Conservation (phyloP, 2,797 vertebrate genomes). For the Eidolon dupreanum region DNA sequence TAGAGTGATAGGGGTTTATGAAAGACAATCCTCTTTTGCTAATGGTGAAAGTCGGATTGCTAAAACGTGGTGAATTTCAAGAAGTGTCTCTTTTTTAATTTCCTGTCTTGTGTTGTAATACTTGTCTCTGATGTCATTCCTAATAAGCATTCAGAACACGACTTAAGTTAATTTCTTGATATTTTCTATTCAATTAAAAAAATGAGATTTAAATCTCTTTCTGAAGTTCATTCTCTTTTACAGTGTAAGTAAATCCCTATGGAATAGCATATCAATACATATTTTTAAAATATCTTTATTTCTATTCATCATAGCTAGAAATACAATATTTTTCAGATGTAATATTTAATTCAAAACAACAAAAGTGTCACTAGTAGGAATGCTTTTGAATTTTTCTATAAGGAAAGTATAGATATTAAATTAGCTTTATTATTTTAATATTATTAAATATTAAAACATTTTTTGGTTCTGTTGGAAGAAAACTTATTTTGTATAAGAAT, state of each 20-base stretch:
- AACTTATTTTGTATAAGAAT: background rate
- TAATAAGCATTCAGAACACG: background rate
- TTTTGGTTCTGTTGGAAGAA: background rate
- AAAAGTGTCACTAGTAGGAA: background rate
- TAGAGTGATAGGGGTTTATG: background rate
- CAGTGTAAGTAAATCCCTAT: background rate
- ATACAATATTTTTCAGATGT: background rate
- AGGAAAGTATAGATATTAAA: background rate
- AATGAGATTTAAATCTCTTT: background rate
- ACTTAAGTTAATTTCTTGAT: background rate
- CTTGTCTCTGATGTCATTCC: background rate
- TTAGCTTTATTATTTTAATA: background rate
- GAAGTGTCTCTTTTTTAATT: background rate
- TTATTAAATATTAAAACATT: no score
- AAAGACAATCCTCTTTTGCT: background rate
- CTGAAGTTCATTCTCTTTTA: background rate
- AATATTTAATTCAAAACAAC: slow-evolving; percentile 53
- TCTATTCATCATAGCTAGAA: background rate
- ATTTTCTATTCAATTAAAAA: background rate
- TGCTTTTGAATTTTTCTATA: background rate
- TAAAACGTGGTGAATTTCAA: background rate
- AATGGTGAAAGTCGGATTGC: background rate
- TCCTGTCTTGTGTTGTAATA: background rate
- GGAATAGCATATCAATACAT: background rate
- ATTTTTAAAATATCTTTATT: slow-evolving; percentile 47